Conservation (phyloP, 2,113 vertebrate genomes). For the Guaruba guarouba region DNA sequence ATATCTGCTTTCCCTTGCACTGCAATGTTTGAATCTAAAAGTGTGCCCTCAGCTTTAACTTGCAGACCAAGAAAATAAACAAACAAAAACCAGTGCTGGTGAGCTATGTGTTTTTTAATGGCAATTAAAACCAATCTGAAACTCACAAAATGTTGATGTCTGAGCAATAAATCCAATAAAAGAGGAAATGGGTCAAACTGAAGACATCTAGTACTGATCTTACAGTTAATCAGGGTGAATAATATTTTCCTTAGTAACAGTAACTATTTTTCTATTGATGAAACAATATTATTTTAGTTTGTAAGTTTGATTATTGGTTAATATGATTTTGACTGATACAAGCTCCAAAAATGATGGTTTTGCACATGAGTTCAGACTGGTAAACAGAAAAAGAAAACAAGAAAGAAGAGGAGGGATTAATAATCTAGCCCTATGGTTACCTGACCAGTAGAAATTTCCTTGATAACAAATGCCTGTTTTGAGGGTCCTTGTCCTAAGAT, state of each 20-base stretch:
- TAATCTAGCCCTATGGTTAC: background rate
- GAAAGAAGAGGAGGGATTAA: background rate
- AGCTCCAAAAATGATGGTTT: background rate
- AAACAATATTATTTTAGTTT: background rate
- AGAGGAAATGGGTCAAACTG: background rate
- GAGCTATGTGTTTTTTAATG: background rate
- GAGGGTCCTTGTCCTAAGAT: background rate
- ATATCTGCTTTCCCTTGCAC: background rate
- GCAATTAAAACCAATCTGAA: background rate
- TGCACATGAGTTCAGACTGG: background rate
- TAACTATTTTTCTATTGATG: slow-evolving; percentile 16
- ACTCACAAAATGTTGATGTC: background rate
- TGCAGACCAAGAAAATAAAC: background rate
- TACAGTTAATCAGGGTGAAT: slow-evolving; percentile 25
- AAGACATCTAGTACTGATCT: slow-evolving; percentile 3
- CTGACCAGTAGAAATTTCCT: background rate
- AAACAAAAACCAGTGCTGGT: background rate
- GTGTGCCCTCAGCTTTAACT: background rate
- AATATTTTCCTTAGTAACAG: slow-evolving; percentile 15
- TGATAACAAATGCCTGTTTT: background rate
- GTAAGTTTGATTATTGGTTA: background rate
- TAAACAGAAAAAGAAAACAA: background rate
- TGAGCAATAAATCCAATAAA: slow-evolving; percentile 3
- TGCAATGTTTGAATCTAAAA: background rate
- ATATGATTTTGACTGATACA: background rate